Conservation (phyloP, 2,113 vertebrate species). For the Pelvicachromis taeniatus region DNA sequence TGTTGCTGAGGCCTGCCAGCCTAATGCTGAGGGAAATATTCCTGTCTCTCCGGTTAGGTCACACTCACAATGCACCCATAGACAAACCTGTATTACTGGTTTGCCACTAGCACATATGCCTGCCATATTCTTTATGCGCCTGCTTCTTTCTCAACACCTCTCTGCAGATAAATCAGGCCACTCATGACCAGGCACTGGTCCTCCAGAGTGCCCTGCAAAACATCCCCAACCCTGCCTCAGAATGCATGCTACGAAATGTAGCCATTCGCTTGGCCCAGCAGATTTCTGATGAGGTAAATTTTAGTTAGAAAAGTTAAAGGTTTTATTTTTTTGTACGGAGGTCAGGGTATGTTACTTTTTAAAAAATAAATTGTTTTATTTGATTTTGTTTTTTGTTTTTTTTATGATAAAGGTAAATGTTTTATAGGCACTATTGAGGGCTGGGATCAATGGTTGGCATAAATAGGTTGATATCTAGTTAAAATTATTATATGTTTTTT, state of each 20-base stretch:
- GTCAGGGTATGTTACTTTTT: background rate
- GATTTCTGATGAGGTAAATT: constrained; percentile 94
- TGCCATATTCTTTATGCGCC: background rate
- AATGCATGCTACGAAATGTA: constrained; percentile 98
- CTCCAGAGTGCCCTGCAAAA: constrained; percentile 97
- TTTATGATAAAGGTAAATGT: background rate
- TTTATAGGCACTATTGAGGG: background rate
- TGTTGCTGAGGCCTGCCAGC: constrained; percentile 96
- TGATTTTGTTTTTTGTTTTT: background rate
- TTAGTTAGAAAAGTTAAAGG: background rate
- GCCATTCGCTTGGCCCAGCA: constrained; percentile 98
- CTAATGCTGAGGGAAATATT: constrained; percentile 87
- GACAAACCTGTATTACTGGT: background rate
- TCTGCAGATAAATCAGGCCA: constrained; percentile 91
- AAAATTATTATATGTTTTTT: background rate
- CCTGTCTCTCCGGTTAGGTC: constrained; percentile 87
- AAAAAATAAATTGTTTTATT: background rate
- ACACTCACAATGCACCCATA: background rate
- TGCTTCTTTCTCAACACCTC: background rate
- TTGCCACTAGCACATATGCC: background rate
- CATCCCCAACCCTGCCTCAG: constrained; percentile 98
- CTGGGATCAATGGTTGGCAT: background rate
- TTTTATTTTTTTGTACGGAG: background rate
- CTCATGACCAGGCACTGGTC: constrained; percentile 97
- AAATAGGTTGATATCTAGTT: background rate